phyloP scores from a whole-genome alignment of 2,888 invertebrate genomes.

The Aleiodes testaceus region DNA sequence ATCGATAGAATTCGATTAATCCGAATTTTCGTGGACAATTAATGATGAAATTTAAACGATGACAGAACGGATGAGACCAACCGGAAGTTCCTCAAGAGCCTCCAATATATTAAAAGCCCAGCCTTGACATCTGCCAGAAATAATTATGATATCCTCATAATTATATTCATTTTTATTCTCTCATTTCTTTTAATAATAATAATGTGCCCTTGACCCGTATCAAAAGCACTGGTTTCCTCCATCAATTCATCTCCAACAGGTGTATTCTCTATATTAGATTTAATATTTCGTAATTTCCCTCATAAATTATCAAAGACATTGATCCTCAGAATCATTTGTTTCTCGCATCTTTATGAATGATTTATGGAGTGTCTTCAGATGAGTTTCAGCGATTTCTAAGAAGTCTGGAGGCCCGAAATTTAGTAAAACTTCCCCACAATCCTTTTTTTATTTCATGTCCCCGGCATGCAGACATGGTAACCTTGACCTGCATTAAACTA shows the following conservation, averaged over 20 bases:
- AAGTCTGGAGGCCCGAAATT: not conserved
- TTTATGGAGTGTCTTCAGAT: conserved; percentile 8
- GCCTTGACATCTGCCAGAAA: conserved; percentile 12
- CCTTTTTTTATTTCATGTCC: not conserved
- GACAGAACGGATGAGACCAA: not conserved
- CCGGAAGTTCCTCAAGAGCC: conserved; percentile 5
- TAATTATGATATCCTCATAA: conserved; percentile 15
- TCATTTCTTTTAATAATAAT: conserved; percentile 30
- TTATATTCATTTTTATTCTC: conserved; percentile 15
- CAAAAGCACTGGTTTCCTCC: conserved; percentile 15
- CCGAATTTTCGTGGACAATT: not conserved
- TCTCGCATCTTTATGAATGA: not conserved
- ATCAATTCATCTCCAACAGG: conserved; percentile 34
- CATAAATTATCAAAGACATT: conserved; percentile 2
- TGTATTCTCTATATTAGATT: not conserved
- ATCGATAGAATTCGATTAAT: too few species aligned
- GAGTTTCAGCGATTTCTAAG: conserved; percentile 7
- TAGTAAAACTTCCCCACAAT: not conserved
- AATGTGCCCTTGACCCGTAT: conserved; percentile 45
- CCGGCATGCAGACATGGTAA: not conserved
- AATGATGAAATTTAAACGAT: conserved; percentile 1
- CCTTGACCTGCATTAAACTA: conserved; percentile 39
- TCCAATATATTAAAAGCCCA: conserved; percentile 4
- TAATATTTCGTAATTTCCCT: conserved; percentile 16
- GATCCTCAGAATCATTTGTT: not conserved